These are phyloP conservation scores for Dasyornis broadbenti DNA, from an alignment of 2,113 vertebrate species.

Conservation along the genomic window DNA sequence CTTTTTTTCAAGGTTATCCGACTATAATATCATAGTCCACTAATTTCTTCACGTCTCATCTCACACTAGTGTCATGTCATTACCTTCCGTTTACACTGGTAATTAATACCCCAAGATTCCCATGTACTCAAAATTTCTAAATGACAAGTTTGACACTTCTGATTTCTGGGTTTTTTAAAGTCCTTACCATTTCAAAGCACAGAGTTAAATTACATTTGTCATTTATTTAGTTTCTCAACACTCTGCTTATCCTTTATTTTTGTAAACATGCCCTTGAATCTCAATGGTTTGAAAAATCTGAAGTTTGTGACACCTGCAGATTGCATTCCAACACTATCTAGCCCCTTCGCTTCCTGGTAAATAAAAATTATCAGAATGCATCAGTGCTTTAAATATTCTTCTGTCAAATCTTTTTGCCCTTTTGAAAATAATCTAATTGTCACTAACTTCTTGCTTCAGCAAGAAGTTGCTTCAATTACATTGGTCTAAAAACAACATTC, in stretches of 20 bases:
- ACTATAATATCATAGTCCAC: neutral
- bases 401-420: neutral
- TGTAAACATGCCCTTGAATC: neutral
- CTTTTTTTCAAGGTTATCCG: neutral
- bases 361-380: neutral
- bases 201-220: neutral
- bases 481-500: neutral
- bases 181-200: neutral
- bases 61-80: neutral
- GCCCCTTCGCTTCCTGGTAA: neutral
- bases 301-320: neutral
- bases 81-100: neutral
- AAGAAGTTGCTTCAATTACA: neutral
- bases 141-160: neutral
- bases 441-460: neutral
- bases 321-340: neutral
- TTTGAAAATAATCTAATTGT: neutral
- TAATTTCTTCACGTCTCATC: neutral
- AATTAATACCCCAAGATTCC: neutral
- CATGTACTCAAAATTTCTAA: neutral
- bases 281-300: neutral
- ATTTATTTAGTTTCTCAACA: neutral
- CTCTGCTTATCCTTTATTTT: neutral
- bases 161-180: neutral
- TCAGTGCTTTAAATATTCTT: neutral